Evolutionary conservation across 2,113 vertebrate species (phyloP), one percentile per base, ranked within the genome.

Genomic region (Halichoeres trimaculatus): DNA sequence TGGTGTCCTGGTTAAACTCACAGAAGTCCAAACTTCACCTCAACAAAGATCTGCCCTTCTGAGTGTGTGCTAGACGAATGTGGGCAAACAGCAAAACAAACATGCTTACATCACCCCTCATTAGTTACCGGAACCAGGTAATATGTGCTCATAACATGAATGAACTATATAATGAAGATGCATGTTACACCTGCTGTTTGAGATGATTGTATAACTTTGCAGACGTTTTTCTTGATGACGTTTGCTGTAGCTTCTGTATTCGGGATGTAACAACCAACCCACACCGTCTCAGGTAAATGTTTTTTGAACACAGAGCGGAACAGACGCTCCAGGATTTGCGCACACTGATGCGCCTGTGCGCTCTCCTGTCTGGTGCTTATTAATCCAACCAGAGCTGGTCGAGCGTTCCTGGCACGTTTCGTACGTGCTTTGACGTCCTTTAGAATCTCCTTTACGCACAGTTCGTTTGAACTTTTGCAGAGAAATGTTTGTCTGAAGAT

Each of bases 331-430:
- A 95, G 81, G 4, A 85, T 19, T 11, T 55, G 45, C 35, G 83
- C 73, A 4, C 91, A 93, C 1, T 51, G 70, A 5, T 1, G 75
- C 23, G 72, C 84, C 58, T 89, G 86, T 0, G 63, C 68, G 74
- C 41, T 86, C 58, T 91, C 90, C 38, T 51, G 26, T 4, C 12
- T 26, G 1, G 69, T 40, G 79, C 62, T 84, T 26, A 95, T 68
- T 71, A 95, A 90, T 74, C 93, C 94, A 43, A 95, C 57, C 73
- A 95, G 70, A 55, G 93, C 94, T 1, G 93, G 91, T 1, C 43
- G 64, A 14, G 55, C 20, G 23, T 63, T 50, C 7, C 38, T 38
- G 23, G 73, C 77, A 11, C 76, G 79, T 77, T 83, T 91, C 2
- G 88, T 88, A 2, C 93, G 92, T 11, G 79, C 83, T 57, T 72